Conservation (phyloP, 2,113 vertebrate species). For the Zosterops borbonicus region DNA sequence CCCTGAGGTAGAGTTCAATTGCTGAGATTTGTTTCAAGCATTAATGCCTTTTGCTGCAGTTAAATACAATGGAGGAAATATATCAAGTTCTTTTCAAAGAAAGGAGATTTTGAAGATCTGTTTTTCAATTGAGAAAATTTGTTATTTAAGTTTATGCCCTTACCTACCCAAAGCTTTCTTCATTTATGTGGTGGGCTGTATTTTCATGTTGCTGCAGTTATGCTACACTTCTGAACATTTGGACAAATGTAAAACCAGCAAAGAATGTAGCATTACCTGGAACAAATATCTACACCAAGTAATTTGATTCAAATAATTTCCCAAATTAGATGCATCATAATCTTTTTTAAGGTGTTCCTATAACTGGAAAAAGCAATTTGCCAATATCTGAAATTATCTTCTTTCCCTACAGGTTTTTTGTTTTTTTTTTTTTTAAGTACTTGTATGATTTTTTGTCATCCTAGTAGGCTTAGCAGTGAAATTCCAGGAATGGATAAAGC, state of each 20-base stretch:
- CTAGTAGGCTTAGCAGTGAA: not conserved
- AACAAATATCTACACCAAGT: not conserved
- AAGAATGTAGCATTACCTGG: not conserved
- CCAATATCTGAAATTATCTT: not conserved
- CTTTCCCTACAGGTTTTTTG: not conserved
- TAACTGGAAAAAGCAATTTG: not conserved
- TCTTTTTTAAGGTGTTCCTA: not conserved
- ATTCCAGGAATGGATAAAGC: not conserved
- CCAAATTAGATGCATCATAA: not conserved
- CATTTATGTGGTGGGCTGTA: not conserved
- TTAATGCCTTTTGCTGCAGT: not conserved
- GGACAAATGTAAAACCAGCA: not conserved
- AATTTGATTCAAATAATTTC: not conserved
- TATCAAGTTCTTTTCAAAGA: not conserved
- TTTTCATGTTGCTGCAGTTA: not conserved
- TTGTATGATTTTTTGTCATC: not conserved
- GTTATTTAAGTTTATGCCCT: not conserved
- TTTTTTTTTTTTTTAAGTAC: not conserved
- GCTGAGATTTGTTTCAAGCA: not conserved
- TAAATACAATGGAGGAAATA: not conserved
- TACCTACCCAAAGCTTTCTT: not conserved
- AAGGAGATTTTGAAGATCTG: not conserved
- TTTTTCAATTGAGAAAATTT: not conserved
- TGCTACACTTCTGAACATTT: not conserved
- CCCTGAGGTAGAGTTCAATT: not conserved